phyloP scores from a whole-genome alignment of 2,888 invertebrate genomes.

The Habrosyne pyritoides region DNA sequence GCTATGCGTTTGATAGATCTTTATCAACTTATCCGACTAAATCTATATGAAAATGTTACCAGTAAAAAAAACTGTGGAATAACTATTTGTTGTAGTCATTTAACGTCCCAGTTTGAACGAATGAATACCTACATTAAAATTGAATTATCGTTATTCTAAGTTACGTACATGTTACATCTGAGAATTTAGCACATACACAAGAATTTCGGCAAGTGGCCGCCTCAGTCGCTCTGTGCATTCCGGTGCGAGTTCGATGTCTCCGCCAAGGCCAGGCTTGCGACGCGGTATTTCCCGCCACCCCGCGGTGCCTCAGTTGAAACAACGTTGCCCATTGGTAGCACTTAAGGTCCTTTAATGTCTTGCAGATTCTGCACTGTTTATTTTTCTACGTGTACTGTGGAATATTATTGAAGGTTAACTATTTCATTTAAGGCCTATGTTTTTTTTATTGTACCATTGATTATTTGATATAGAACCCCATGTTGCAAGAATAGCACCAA shows the following conservation, averaged over 20 bases:
- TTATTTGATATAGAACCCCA: too few species aligned
- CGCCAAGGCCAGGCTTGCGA: slow-evolving; percentile 58
- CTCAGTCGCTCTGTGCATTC: slow-evolving; percentile 66
- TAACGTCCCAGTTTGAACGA: background rate
- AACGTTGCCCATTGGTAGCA: slow-evolving; percentile 37
- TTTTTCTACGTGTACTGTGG: slow-evolving; percentile 3
- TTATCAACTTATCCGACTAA: too few species aligned
- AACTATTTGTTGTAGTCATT: too few species aligned
- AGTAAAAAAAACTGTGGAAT: background rate
- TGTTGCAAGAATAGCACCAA: too few species aligned
- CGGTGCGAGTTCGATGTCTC: slow-evolving; percentile 70
- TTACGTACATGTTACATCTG: slow-evolving; percentile 23
- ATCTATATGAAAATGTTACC: background rate
- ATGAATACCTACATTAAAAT: background rate
- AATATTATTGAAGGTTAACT: background rate
- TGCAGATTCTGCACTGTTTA: background rate
- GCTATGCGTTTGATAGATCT: too few species aligned
- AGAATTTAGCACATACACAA: slow-evolving; percentile 25
- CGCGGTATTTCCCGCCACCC: slow-evolving; percentile 45
- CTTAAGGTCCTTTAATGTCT: slow-evolving; percentile 21
- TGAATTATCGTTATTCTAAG: slow-evolving; percentile 2
- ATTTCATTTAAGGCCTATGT: background rate
- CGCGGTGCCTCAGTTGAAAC: slow-evolving; percentile 58
- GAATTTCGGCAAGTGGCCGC: slow-evolving; percentile 64
- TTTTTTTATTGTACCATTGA: background rate